Conservation (phyloP, 2,888 invertebrate species). For the Morpho deidamia region DNA sequence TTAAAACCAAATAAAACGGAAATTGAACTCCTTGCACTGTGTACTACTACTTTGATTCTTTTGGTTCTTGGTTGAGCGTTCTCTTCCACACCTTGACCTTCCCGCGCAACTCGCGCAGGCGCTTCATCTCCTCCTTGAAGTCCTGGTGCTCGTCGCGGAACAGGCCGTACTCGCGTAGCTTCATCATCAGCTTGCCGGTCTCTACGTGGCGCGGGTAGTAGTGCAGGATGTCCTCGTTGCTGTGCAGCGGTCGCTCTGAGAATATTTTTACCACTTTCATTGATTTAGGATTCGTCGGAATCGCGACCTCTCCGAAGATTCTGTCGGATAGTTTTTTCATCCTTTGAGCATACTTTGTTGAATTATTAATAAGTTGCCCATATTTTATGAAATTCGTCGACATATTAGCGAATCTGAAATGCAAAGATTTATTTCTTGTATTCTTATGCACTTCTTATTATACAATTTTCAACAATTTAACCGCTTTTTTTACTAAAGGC, state of each 20-base stretch:
- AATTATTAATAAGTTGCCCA: conserved; percentile 81
- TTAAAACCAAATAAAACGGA: no score
- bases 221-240: conserved; percentile 83
- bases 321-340: conserved; percentile 92
- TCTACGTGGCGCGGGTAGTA: conserved; percentile 94
- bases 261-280: conserved; percentile 90
- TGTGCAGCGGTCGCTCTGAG: conserved; percentile 85
- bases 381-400: conserved; percentile 85
- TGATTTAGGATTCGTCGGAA: conserved; percentile 85
- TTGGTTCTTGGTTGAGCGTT: conserved; percentile 33
- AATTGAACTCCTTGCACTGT: neutral
- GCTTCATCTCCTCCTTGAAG: conserved; percentile 91
- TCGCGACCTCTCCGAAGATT: conserved; percentile 92
- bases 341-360: conserved; percentile 88
- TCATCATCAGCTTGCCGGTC: conserved; percentile 84
- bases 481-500: no score
- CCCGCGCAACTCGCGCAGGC: conserved; percentile 86
- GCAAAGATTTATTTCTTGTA: neutral
- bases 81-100: conserved; percentile 80
- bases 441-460: no score
- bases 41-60: neutral
- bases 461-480: no score
- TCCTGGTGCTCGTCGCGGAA: conserved; percentile 93
- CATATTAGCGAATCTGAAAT: conserved; percentile 34
- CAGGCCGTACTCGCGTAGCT: conserved; percentile 86